Evolutionary conservation across 2,797 vertebrate genomes (phyloP).

Genomic region (Myiothlypis chrysogaster): DNA sequence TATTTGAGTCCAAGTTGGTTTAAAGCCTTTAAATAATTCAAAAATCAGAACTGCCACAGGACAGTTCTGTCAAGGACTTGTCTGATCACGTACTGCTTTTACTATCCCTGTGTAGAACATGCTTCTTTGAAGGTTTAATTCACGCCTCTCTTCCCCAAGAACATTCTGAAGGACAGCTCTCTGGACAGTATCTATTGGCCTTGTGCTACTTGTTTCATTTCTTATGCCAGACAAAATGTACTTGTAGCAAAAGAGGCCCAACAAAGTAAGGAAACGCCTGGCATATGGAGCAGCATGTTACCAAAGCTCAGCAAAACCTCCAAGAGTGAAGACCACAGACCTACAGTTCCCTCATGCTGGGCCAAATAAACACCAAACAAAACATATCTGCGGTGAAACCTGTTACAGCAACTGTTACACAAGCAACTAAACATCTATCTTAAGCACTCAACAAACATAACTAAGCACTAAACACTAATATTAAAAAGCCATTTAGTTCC

Average conservation of each 20-base stretch:
- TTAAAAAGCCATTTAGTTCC: background rate
- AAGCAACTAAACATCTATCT: background rate
- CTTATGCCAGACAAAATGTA: background rate
- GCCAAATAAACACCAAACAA: background rate
- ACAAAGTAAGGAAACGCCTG: background rate
- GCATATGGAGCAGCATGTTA: fast-evolving
- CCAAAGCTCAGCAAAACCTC: background rate
- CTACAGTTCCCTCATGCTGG: fast-evolving
- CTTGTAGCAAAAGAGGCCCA: background rate
- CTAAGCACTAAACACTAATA: background rate
- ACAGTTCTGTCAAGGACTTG: background rate
- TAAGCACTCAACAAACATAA: background rate
- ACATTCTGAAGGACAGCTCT: background rate
- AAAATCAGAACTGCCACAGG: background rate
- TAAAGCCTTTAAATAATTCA: background rate
- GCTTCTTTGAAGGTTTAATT: background rate
- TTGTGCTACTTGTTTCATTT: background rate
- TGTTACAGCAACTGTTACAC: background rate
- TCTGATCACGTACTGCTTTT: background rate
- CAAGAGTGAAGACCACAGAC: background rate
- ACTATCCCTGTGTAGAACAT: background rate
- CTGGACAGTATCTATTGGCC: background rate
- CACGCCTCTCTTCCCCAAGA: background rate
- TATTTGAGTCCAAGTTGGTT: background rate
- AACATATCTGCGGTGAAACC: background rate